Percentiles rank a stretch among this genome's conserved stretches.
Conservation (phyloP, 1,140 invertebrate species). For the Adoxophyes honmai region DNA sequence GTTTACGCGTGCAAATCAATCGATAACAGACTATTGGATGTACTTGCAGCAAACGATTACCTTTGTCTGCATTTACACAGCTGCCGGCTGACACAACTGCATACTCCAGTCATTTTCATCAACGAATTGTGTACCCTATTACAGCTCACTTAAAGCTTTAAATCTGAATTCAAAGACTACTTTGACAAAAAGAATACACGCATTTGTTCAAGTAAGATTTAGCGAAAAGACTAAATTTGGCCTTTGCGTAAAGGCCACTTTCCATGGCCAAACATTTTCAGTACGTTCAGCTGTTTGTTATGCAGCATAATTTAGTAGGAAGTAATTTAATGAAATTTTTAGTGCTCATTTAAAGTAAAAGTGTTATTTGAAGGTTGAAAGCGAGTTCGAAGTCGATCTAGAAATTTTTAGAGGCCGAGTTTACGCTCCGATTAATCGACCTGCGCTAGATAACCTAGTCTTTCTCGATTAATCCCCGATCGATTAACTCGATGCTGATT, state of each 20-base stretch:
- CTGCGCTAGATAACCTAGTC: conserved; percentile 23
- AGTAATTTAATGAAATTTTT: too few species aligned
- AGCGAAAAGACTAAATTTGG: background rate
- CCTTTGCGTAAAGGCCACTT: background rate
- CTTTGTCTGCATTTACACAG: conserved; percentile 37
- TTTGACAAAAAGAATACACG: background rate
- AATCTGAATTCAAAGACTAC: background rate
- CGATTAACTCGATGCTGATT: conserved; percentile 30
- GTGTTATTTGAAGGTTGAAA: background rate
- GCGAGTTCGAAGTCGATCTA: background rate
- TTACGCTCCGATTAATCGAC: conserved; percentile 22
- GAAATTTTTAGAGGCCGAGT: conserved; percentile 15
- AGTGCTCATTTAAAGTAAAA: background rate
- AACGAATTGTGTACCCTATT: background rate
- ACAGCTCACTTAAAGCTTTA: background rate
- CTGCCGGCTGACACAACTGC: conserved; percentile 18
- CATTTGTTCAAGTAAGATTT: background rate
- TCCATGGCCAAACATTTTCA: background rate
- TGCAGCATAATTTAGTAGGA: background rate
- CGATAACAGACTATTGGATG: background rate
- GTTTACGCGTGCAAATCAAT: background rate
- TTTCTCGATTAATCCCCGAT: conserved; percentile 9
- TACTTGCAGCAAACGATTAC: conserved; percentile 12
- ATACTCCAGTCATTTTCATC: background rate
- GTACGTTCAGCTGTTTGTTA: background rate